These are phyloP conservation scores for Euschistus heros DNA, from an alignment of 1,140 invertebrate species.

Conservation along the genomic window DNA sequence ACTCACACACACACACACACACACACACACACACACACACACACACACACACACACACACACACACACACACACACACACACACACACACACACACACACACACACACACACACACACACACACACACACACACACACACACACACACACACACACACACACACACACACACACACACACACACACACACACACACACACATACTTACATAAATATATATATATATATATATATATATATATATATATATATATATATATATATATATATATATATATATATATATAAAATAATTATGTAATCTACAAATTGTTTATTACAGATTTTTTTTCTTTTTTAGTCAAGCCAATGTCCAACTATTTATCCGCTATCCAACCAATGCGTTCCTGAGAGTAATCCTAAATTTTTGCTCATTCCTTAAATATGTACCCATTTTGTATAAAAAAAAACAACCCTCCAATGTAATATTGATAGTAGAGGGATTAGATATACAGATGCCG, in stretches of 20 bases:
- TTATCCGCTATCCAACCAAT: too few species aligned
- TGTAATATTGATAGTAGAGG: too few species aligned
- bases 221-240: neutral
- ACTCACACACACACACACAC: too few species aligned
- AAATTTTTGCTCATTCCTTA: too few species aligned
- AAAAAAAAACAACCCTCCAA: too few species aligned
- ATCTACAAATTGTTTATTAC: neutral
- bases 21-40: too few species aligned
- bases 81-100: neutral
- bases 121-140: neutral
- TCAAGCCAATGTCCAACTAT: too few species aligned
- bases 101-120: neutral
- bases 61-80: neutral
- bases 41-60: too few species aligned
- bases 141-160: neutral
- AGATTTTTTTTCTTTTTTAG: too few species aligned
- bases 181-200: neutral
- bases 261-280: neutral
- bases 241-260: neutral
- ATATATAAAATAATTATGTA: neutral
- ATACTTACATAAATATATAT: neutral
- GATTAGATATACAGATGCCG: too few species aligned
- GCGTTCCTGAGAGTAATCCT: too few species aligned
- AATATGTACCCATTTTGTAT: too few species aligned
- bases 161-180: neutral